Base-by-base conservation (phyloP, 2,113 vertebrate species). In the Grammomys dolichurus region DNA sequence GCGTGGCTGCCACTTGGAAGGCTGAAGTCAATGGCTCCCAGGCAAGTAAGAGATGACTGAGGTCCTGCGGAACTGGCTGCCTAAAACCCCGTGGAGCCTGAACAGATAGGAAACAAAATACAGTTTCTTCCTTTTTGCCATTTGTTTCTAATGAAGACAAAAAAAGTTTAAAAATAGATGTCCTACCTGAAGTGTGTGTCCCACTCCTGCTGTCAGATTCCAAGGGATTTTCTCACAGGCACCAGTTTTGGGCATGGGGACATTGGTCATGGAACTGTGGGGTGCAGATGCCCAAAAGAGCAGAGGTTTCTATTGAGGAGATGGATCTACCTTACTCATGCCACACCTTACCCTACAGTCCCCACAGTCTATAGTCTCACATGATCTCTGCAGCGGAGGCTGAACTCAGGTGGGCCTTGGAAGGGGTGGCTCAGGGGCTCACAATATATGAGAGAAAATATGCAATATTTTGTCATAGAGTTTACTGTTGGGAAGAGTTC, bases 141-240 rank as follows among this genome's bases (percentile, higher is more conserved):
- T 33, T 72, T 87, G 85, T 87, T 90, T 82, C 65, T 85, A 88
- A 88, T 36, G 76, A 81, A 86, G 67, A 48, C 16, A 40, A 89
- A 20, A 31, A 96, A 46, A 24, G 31, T n/a, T 72, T 63, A 76
- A 56, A 92, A 94, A 81, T 33, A 40, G 87, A 72, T 70, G n/a
- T 24, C 51, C 2, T 9, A 58, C 8, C 31, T 36, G 46, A 33
- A 51, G 36, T 14, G 40, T 81, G 40, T 94, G 26, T 63, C 46
- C 72, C 19, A 51, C 7, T 65, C 14, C 12, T 51, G n/a, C 46
- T 65, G 17, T 87, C 54, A 78, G 13, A 69, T 31, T 43, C 69
- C 33, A 8, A 5, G 51, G 43, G 63, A 28, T 20, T 13, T 94
- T 60, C 72, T 24, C 12, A 86, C 16, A 26, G 40, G 46, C 22